phyloP scores from a whole-genome alignment of 2,113 vertebrate species.

The Megalops atlanticus region DNA sequence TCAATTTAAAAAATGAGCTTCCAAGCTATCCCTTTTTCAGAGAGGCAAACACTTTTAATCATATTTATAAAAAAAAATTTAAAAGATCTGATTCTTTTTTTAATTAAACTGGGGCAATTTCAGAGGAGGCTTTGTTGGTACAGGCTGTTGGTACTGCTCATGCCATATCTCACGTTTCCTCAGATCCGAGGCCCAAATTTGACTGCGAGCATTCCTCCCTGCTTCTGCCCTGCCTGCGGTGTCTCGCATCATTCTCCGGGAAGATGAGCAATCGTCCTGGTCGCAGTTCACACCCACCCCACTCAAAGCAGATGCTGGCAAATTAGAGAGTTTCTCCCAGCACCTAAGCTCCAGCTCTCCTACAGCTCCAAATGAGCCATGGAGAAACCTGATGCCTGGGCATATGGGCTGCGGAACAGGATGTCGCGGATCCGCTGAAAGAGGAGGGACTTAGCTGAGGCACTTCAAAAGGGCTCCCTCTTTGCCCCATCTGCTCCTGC shows the following conservation, averaged over 20 bases:
- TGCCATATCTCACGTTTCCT: not conserved
- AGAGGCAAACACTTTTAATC: constrained; percentile 18
- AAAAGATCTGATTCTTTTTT: not conserved
- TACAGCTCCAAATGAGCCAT: constrained; percentile 7
- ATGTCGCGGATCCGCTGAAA: not conserved
- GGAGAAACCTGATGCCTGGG: constrained; percentile 1
- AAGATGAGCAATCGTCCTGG: not conserved
- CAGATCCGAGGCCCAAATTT: not conserved
- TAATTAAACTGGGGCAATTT: not conserved
- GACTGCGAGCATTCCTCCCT: not conserved
- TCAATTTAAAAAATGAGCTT: constrained; percentile 40
- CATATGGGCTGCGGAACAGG: not conserved
- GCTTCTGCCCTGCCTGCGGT: not conserved
- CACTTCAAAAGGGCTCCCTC: constrained; percentile 11
- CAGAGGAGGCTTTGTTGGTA: not conserved
- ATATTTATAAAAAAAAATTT: constrained; percentile 51
- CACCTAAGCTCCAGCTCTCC: not conserved
- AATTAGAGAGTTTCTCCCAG: not conserved
- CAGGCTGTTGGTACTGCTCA: not conserved
- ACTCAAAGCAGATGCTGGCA: not conserved
- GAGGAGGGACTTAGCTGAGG: constrained; percentile 1
- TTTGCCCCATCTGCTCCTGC: constrained; percentile 1
- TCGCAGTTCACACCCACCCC: not conserved
- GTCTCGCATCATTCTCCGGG: not conserved
- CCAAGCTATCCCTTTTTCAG: not conserved